Base-by-base conservation (phyloP, 2,797 vertebrate species). In the Sebastes iracundus region DNA sequence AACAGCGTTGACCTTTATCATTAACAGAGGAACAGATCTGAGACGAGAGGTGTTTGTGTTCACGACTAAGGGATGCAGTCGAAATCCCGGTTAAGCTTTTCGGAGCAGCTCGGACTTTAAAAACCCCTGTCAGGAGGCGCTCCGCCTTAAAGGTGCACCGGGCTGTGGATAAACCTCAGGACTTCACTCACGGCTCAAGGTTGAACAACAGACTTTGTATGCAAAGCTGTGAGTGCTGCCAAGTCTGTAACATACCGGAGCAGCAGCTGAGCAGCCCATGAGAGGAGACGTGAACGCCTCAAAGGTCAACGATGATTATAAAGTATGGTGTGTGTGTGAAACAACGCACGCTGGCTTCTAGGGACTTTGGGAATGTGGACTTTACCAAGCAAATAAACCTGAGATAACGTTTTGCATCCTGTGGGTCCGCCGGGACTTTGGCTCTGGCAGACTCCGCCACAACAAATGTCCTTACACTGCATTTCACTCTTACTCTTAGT, bases 261-360 rank as follows among this genome's bases (percentile, higher is more conserved):
- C n/a, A 14, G 60, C 59, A 22, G 67, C 79, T 18, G 33, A 63
- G 77, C 10, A 6, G 46, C 65, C 59, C 55, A 25, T 1, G 32
- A 70, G 70, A 62, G 65, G 58, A 63, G 27, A 30, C 3, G 8
- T 18, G 4, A 69, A 83, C 16, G 56, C 63, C 65, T 64, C 56
- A 74, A 85, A 87, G 81, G 78, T 86, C 83, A 80, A 28, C 23
- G 12, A 22, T 35, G 74, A 84, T 78, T 76, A 67, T 13, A 25
- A 49, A 70, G 72, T 12, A n/a, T 3, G 5, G 32, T 32, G 32
- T 33, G 32, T 30, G 27, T 28, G 28, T 32, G 33, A 84, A 75
- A 85, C 72, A 28, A 46, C 13, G 20, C 13, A 60, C 3, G 7
- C 12, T 8, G 35, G n/a, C 42, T 65, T 32, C 18, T 11, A 11